Evolutionary conservation across 2,888 invertebrate genomes (phyloP).

Genomic region (Theristus sp.): DNA sequence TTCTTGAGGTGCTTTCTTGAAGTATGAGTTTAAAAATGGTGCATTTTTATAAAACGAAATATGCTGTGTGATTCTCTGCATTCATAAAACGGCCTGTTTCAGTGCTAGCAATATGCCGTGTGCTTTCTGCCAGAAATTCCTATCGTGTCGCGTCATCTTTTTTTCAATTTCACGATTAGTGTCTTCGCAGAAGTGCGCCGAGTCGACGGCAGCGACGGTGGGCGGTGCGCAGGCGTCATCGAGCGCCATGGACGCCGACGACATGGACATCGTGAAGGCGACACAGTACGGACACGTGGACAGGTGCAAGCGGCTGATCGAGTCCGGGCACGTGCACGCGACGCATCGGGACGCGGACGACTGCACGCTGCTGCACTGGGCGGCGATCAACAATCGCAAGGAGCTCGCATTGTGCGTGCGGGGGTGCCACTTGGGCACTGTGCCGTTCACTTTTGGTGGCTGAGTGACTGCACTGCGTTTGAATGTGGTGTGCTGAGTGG

Average conservation of each 20-base stretch:
- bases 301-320: constrained; percentile 51
- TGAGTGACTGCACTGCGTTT: background rate
- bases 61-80: too few relatives aligned
- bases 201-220: background rate
- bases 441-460: background rate
- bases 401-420: constrained; percentile 56
- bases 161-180: too few relatives aligned
- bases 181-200: too few relatives aligned
- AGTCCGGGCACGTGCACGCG: constrained; percentile 67
- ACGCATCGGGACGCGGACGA: constrained; percentile 84
- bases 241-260: background rate
- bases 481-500: background rate
- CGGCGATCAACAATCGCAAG: constrained; percentile 85
- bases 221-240: background rate
- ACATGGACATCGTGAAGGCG: constrained; percentile 65
- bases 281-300: constrained; percentile 82
- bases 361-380: constrained; percentile 95
- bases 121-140: too few relatives aligned
- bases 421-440: constrained; percentile 1
- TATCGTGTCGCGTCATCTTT: too few relatives aligned
- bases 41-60: too few relatives aligned
- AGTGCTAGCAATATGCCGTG: too few relatives aligned
- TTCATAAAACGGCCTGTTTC: too few relatives aligned
- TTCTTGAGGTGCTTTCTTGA: too few relatives aligned
- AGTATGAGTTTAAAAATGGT: too few relatives aligned